These are phyloP conservation scores for Porites evermanni DNA, from an alignment of 92 coral and sea anemone genomes.

Conservation along the genomic window DNA sequence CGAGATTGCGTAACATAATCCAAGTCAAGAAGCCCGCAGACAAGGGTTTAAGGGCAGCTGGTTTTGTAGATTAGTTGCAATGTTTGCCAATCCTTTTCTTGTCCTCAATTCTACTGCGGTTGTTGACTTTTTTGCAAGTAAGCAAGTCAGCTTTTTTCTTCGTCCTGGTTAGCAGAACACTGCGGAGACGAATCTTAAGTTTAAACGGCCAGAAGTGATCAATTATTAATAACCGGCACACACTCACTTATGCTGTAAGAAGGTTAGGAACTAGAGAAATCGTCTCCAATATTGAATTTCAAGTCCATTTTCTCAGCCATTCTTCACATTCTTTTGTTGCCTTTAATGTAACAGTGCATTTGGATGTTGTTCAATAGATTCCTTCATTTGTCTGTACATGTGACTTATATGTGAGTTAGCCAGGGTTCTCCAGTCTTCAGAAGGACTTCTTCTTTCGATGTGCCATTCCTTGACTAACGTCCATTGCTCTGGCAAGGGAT, in stretches of 20 bases:
- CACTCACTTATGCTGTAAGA: no score
- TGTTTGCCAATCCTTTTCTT: not conserved
- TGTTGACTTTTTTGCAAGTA: not conserved
- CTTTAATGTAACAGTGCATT: constrained; percentile 54
- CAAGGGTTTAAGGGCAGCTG: not conserved
- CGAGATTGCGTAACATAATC: no score
- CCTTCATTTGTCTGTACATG: constrained; percentile 73
- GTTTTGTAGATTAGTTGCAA: not conserved
- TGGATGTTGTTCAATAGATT: constrained; percentile 77
- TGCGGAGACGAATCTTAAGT: not conserved
- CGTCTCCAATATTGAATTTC: constrained; percentile 9
- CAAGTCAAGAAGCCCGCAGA: not conserved
- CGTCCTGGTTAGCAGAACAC: not conserved
- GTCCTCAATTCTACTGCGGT: not conserved
- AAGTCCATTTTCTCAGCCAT: not conserved
- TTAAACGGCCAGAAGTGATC: not conserved
- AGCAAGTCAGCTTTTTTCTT: not conserved
- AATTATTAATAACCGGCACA: constrained; percentile 28
- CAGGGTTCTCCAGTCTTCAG: constrained; percentile 82
- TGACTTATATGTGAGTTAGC: constrained; percentile 78
- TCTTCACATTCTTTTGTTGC: constrained; percentile 2
- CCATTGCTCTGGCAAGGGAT: constrained; percentile 90
- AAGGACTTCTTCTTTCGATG: constrained; percentile 79
- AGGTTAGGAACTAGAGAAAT: not conserved
- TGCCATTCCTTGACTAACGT: constrained; percentile 91